Conservation (phyloP, 2,797 vertebrate species). For the Prionace glauca region DNA sequence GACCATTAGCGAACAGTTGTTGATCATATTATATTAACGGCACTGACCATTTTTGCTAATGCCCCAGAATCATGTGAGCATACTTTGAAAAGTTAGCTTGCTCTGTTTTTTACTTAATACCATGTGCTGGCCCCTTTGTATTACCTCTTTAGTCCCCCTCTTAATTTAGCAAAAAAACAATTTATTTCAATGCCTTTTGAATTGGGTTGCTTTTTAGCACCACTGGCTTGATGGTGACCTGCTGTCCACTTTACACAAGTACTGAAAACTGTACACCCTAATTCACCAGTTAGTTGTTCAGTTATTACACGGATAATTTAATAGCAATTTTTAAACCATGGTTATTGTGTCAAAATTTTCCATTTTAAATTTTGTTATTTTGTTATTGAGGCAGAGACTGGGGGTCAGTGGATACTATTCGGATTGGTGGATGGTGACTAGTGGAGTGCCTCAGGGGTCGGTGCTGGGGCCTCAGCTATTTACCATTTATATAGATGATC, state of each 20-base stretch:
- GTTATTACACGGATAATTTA: not conserved
- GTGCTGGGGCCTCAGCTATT: too few relatives aligned
- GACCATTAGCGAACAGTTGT: not conserved
- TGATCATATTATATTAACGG: not conserved
- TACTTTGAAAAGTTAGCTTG: not conserved
- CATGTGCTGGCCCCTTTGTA: not conserved
- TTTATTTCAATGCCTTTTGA: not conserved
- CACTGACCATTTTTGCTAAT: not conserved
- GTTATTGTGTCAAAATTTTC: not conserved
- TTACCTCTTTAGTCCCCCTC: not conserved
- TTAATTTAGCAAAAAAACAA: not conserved
- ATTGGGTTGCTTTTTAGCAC: not conserved
- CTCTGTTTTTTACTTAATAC: not conserved
- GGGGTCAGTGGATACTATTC: too few relatives aligned
- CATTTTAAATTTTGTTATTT: not conserved
- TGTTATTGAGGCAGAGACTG: too few relatives aligned
- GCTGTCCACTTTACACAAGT: not conserved
- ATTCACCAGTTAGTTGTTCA: not conserved
- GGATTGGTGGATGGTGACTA: too few relatives aligned
- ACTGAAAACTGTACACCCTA: not conserved
- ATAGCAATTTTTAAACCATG: conserved; percentile 10
- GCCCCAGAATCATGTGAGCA: not conserved
- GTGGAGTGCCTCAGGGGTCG: too few relatives aligned
- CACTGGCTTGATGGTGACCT: not conserved
- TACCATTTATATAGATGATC: too few relatives aligned